These are phyloP conservation scores for Tylochromis polylepis DNA, from an alignment of 2,113 vertebrate species.

Conservation along the genomic window DNA sequence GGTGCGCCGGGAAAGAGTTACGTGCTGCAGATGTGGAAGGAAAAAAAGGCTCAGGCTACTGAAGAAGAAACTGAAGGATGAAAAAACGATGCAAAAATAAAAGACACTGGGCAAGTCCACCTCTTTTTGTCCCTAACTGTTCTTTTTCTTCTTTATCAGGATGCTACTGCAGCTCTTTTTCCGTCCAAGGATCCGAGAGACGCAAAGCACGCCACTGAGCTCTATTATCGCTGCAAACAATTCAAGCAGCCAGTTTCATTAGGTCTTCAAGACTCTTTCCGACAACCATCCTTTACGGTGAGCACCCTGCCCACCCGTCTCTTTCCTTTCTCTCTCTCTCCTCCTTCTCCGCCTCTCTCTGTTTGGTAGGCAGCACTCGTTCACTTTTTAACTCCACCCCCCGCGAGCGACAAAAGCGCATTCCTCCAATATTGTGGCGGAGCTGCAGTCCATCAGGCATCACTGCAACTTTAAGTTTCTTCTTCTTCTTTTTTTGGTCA, in stretches of 20 bases:
- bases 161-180: constrained; percentile 9
- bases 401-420: constrained; percentile 63
- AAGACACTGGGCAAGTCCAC: constrained; percentile 14
- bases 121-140: background rate
- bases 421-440: constrained; percentile 53
- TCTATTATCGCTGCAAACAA: constrained; percentile 16
- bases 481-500: background rate
- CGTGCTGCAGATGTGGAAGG: background rate
- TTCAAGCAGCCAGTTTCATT: constrained; percentile 43
- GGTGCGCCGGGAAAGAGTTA: constrained; percentile 26
- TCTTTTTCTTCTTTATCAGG: background rate
- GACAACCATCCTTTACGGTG: constrained; percentile 48
- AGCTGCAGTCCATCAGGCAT: constrained; percentile 43
- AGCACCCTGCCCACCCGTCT: constrained; percentile 46
- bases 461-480: constrained; percentile 33
- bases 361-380: constrained; percentile 71
- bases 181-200: background rate
- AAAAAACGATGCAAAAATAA: background rate
- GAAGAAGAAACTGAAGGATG: background rate
- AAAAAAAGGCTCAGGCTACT: background rate
- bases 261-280: constrained; percentile 44
- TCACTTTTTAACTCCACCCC: constrained; percentile 68
- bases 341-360: constrained; percentile 46
- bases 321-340: constrained; percentile 40
- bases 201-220: constrained; percentile 2